Percentiles rank a stretch among this genome's conserved stretches.
phyloP scores from a whole-genome alignment of 1,140 invertebrate species.

The Diorhabda sublineata region DNA sequence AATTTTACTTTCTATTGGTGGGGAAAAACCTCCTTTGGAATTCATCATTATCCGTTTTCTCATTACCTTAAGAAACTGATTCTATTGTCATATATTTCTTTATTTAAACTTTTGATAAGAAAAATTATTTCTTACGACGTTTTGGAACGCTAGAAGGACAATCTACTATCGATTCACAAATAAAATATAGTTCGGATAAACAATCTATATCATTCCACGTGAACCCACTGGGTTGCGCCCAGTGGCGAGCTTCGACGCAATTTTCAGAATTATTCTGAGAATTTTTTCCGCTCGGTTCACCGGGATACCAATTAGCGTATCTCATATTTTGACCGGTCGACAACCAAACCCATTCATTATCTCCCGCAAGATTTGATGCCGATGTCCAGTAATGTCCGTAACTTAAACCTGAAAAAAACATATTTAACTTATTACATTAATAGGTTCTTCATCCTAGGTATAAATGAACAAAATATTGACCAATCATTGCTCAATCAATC shows the following conservation, averaged over 20 bases:
- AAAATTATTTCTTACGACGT: not conserved
- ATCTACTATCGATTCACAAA: conserved; percentile 6
- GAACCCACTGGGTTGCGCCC: not conserved
- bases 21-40: not conserved
- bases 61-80: not conserved
- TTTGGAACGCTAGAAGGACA: not conserved
- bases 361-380: not conserved
- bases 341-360: conserved; percentile 9
- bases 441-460: too few relatives aligned
- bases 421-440: not conserved
- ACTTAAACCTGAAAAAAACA: conserved; percentile 7
- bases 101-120: not conserved
- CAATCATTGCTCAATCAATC: too few relatives aligned
- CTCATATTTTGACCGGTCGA: not conserved
- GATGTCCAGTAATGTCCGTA: conserved; percentile 11
- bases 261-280: not conserved
- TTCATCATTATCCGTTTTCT: not conserved
- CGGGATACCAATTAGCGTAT: conserved; percentile 8
- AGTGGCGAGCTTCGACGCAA: conserved; percentile 5
- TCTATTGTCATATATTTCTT: not conserved
- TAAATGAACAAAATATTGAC: too few relatives aligned
- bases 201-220: conserved; percentile 9
- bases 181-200: conserved; percentile 2
- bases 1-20: not conserved
- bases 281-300: not conserved